Percentiles rank a stretch among this genome's conserved stretches.
These are phyloP conservation scores for Ceryle rudis DNA, from an alignment of 2,797 vertebrate genomes.

Conservation along the genomic window DNA sequence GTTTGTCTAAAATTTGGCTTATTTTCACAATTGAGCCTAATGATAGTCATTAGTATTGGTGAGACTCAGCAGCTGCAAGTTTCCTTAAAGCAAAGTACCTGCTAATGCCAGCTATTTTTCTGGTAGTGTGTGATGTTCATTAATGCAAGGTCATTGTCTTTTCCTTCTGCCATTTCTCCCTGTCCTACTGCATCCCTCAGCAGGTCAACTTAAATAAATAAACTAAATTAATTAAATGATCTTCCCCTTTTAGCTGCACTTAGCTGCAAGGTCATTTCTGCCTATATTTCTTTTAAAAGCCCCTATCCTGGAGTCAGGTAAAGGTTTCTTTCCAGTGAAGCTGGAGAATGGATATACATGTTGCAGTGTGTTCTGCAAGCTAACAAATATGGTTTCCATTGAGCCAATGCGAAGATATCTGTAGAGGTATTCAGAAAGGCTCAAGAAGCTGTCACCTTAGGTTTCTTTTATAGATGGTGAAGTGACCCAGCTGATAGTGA, in stretches of 20 bases:
- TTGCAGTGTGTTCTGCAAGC: background rate
- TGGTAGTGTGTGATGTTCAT: background rate
- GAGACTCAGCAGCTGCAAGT: constrained; percentile 31
- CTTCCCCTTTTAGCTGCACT: background rate
- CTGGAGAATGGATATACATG: background rate
- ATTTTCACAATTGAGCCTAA: constrained; percentile 12
- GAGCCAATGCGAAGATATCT: background rate
- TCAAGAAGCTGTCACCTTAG: background rate
- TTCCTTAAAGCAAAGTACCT: constrained; percentile 27
- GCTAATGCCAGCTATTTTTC: constrained; percentile 6
- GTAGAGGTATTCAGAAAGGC: background rate
- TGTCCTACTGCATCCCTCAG: background rate
- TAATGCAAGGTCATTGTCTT: constrained; percentile 59
- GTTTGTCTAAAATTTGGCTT: constrained; percentile 59
- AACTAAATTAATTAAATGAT: background rate
- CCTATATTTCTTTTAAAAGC: background rate
- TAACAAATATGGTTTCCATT: background rate
- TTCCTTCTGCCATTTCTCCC: constrained; percentile 31
- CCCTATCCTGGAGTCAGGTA: background rate
- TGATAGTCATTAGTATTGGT: constrained; percentile 65
- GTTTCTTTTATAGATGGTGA: background rate
- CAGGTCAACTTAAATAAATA: background rate
- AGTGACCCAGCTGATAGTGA: background rate
- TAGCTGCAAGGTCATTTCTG: background rate
- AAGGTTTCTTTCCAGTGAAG: background rate